Conservation (phyloP, 2,113 vertebrate genomes). For the Melanotaenia duboulayi region DNA sequence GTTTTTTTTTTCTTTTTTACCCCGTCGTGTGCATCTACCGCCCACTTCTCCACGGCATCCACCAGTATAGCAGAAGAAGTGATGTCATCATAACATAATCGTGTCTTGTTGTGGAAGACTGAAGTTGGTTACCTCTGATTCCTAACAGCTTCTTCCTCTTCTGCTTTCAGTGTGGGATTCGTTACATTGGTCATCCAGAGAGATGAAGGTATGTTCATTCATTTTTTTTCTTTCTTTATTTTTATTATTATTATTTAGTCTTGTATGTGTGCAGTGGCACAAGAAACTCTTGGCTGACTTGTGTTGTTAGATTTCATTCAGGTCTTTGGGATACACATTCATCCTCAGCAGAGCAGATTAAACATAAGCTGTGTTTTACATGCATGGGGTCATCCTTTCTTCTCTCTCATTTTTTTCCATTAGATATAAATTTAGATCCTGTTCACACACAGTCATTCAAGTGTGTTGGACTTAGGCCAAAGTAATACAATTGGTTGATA, state of each 20-base stretch:
- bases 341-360: not conserved
- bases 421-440: slow-evolving; percentile 29
- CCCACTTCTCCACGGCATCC: slow-evolving; percentile 43
- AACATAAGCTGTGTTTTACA: not conserved
- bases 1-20: slow-evolving; percentile 12
- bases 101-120: slow-evolving; percentile 61
- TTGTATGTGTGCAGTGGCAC: slow-evolving; percentile 12
- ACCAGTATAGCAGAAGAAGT: slow-evolving; percentile 62
- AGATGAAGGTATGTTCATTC: slow-evolving; percentile 83
- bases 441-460: slow-evolving; percentile 14
- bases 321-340: slow-evolving; percentile 5
- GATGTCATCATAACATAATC: slow-evolving; percentile 76
- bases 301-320: slow-evolving; percentile 13
- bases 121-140: slow-evolving; percentile 46
- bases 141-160: slow-evolving; percentile 60
- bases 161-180: slow-evolving; percentile 70
- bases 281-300: slow-evolving; percentile 6
- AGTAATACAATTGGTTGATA: slow-evolving; percentile 23
- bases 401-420: slow-evolving; percentile 18
- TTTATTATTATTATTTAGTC: too few species aligned
- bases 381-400: not conserved
- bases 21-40: slow-evolving; percentile 26
- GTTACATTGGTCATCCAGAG: slow-evolving; percentile 67
- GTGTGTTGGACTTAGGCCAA: slow-evolving; percentile 29
- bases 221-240: not conserved